Evolutionary conservation across 2,113 vertebrate species (phyloP), one percentile per base, ranked within the genome.

Genomic region (Pan paniscus): DNA sequence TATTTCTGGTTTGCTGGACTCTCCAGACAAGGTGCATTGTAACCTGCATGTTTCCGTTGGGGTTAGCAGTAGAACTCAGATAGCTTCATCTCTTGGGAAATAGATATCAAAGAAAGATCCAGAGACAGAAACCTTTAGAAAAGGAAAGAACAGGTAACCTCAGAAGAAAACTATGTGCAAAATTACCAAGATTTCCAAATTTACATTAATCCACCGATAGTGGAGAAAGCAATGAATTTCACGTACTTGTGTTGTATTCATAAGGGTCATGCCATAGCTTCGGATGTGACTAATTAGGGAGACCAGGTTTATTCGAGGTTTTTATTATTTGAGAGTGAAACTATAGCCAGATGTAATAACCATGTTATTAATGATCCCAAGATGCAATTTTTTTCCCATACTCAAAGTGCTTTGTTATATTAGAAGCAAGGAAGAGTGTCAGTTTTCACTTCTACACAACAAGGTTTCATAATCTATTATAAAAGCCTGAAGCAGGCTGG

Each of bases 1-100:
- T 48, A 35, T 68, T 84, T 89, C 83, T 85, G 25, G 35, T 84
- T 83, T 59, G 5, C 61, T 86, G 12, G 5, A 11, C 61, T 50
- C 6, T 76, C 12, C 14, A 43, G 27, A n/a, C 59, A 64, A 61
- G 27, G 16, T 11, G 1, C 4, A 18, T 16, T 17, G 0, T 8
- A 12, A 20, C 6, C 20, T 46, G 25, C 4, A 7, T 0, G 18
- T 79, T 68, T 81, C n/a, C 72, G 20, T 22, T 73, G 59, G 6
- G 18, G 18, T 32, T 73, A 40, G 64, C 12, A 81, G 6, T 8
- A 85, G 20, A 73, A 61, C 1, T 85, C 12, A 16, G 38, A 4
- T 5, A 25, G 18, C 32, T 93, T 85, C 43, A 35, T n/a, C 20
- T 67, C 13, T 70, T 2, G 11, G 32, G 57, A 1, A 70, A 52